Base-by-base conservation (phyloP, 2,113 vertebrate species). In the Gracilinanus agilis region DNA sequence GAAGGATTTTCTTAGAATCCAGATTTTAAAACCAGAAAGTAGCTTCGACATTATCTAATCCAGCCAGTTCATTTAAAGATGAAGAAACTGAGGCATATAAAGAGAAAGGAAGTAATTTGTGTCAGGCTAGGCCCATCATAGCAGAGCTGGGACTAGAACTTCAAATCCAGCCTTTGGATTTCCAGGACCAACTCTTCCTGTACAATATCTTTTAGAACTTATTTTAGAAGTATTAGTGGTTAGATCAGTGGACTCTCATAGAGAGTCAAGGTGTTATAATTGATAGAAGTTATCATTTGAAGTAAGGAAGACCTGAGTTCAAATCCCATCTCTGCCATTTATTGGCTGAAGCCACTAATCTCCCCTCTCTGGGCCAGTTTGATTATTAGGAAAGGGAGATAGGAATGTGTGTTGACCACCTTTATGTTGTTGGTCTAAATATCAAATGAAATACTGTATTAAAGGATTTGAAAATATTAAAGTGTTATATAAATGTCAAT, bases 1-100 rank as follows among this genome's bases (percentile, higher is more conserved):
- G 93, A 96, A 96, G 75, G 89, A 53, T 95, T 54, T 83, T 91
- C 90, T 83, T 40, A 83, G 67, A 83, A 40, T 83, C 16, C 13
- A 27, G n/a, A 40, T 83, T 83, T 83, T 40, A 83, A 83, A 83
- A 75, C 7, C n/a, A 83, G 16, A 23, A 83, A 83, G 6, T 9
- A 83, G 2, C 67, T 83, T 40, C 23, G n/a, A 83, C n/a, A 19
- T 40, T 83, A 40, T 16, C n/a, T 83, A 83, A n/a, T 40, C 67
- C 7, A 83, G 40, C n/a, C 0, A 83, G 6, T 83, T 83, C n/a
- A 40, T 40, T 83, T 83, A 21, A 40, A 83, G n/a, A 83, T 83
- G 34, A 83, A 83, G 67, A 23, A 83, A 83, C 67, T 83, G n/a
- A 83, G 19, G 7, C n/a, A 16, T n/a, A 75, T 16, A 83, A 40